Percentiles rank a stretch among this genome's conserved stretches.
Conservation (phyloP, 2,888 invertebrate species). For the Chrysolina haemoptera region DNA sequence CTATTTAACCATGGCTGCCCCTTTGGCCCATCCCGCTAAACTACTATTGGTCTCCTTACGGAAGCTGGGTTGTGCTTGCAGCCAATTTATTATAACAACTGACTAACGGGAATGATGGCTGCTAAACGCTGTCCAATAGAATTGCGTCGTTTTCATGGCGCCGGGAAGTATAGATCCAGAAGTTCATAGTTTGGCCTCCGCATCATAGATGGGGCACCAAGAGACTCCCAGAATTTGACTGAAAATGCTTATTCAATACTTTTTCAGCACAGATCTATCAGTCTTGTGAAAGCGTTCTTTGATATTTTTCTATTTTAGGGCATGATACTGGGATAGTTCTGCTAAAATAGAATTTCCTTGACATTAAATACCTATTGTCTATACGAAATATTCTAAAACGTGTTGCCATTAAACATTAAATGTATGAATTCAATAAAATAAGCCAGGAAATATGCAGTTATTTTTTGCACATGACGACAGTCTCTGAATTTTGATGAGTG, state of each 20-base stretch:
- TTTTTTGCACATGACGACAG: background rate
- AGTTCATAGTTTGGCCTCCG: conserved; percentile 50
- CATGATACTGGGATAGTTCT: no score
- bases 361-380: no score
- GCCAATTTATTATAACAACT: conserved; percentile 64
- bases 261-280: no score
- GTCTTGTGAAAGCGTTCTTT: background rate
- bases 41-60: conserved; percentile 62
- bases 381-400: no score
- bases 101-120: conserved; percentile 72
- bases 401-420: no score
- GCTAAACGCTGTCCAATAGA: conserved; percentile 69
- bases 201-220: conserved; percentile 59
- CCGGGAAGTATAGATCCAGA: conserved; percentile 32
- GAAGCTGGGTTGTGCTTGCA: conserved; percentile 62
- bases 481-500: background rate
- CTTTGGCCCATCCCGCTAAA: conserved; percentile 50
- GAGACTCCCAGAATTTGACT: background rate
- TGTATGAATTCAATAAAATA: no score
- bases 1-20: conserved; percentile 67
- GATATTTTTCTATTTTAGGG: no score
- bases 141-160: conserved; percentile 57
- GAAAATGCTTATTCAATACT: background rate
- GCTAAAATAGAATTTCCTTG: no score
- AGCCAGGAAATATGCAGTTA: background rate